A percentile compares a stretch with the other conserved stretches of the same genome.
phyloP scores from a whole-genome alignment of 2,113 vertebrate species.

The Mastomys natalensis region DNA sequence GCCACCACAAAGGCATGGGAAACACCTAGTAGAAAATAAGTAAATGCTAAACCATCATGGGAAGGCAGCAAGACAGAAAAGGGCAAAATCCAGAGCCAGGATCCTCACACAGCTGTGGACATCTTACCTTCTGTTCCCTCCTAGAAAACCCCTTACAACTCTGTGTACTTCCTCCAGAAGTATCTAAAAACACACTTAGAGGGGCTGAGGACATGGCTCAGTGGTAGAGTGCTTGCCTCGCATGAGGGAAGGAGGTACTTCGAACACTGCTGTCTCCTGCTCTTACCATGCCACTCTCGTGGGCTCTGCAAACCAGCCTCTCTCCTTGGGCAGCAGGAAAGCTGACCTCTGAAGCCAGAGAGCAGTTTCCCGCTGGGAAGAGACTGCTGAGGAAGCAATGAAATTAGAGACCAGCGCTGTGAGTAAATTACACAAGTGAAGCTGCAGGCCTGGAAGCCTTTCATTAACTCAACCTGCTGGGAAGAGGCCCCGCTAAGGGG shows the following conservation, averaged over 20 bases:
- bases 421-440: constrained; percentile 22
- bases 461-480: background rate
- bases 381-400: constrained; percentile 35
- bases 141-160: background rate
- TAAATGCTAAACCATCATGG: background rate
- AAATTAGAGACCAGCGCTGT: constrained; percentile 44
- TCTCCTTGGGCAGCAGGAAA: background rate
- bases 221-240: no score
- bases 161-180: background rate
- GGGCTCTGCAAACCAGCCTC: background rate
- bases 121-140: background rate
- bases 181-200: background rate
- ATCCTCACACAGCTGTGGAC: background rate
- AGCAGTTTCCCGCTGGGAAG: background rate
- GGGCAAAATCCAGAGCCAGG: background rate
- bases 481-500: background rate
- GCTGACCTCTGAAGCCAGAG: background rate
- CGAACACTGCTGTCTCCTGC: background rate
- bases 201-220: background rate
- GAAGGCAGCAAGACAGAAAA: background rate
- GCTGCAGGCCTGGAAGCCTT: background rate
- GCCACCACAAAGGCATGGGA: background rate
- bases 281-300: background rate
- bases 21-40: background rate
- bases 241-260: background rate